Conservation (phyloP, 2,113 vertebrate genomes). For the Verasper variegatus region DNA sequence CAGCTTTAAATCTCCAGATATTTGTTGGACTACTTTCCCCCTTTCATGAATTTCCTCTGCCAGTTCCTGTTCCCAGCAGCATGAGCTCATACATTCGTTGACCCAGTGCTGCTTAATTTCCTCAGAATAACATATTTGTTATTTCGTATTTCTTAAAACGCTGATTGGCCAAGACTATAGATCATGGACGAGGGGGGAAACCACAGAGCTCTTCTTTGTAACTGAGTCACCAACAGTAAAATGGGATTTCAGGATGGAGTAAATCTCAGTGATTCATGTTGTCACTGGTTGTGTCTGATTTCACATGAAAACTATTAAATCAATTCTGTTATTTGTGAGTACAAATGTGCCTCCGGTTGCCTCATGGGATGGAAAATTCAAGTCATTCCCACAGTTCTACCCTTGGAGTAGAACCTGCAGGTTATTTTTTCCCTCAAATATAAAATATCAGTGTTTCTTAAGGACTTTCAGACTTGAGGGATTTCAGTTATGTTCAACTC, state of each 20-base stretch:
- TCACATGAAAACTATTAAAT: neutral
- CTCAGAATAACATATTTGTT: slow-evolving; percentile 4
- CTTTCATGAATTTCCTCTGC: neutral
- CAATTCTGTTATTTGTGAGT: neutral
- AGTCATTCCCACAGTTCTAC: neutral
- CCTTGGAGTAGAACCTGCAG: neutral
- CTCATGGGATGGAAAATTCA: slow-evolving; percentile 20
- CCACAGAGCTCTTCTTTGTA: slow-evolving; percentile 52
- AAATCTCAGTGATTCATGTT: neutral
- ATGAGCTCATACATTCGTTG: neutral
- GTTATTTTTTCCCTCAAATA: neutral
- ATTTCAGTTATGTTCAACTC: slow-evolving; percentile 33
- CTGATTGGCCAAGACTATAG: slow-evolving; percentile 11
- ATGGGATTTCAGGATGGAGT: neutral
- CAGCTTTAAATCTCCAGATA: neutral
- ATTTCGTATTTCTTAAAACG: slow-evolving; percentile 27
- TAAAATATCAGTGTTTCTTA: neutral
- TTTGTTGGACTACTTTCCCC: neutral
- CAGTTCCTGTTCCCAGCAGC: neutral
- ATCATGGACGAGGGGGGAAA: slow-evolving; percentile 21
- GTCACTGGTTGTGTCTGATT: slow-evolving; percentile 24
- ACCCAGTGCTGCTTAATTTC: neutral
- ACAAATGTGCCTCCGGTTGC: neutral
- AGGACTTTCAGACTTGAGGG: neutral
- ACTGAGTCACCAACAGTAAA: slow-evolving; percentile 57